phyloP scores from a whole-genome alignment of 2,113 vertebrate species.

The Odobenus rosmarus region DNA sequence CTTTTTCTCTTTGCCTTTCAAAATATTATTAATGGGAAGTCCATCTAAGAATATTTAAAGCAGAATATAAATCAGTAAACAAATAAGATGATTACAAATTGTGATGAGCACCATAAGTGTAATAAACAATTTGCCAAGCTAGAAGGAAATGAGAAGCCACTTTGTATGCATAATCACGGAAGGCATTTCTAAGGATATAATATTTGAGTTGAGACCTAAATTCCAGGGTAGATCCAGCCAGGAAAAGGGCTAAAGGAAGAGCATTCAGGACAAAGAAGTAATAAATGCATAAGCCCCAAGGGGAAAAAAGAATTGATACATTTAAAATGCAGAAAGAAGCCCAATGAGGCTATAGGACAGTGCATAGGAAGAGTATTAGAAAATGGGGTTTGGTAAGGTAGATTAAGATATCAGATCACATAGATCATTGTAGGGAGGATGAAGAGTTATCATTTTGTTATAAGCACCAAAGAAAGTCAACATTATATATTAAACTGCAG shows the following conservation, averaged over 20 bases:
- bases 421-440: background rate
- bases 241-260: background rate
- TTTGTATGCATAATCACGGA: background rate
- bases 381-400: background rate
- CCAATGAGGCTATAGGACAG: background rate
- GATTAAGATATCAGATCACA: background rate
- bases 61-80: background rate
- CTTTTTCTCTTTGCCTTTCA: background rate
- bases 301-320: background rate
- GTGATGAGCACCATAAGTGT: background rate
- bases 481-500: background rate
- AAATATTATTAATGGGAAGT: constrained; percentile 26
- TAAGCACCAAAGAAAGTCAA: background rate
- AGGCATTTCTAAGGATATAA: background rate
- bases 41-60: background rate
- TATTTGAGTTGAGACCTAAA: background rate
- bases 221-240: background rate
- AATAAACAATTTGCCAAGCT: background rate
- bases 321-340: background rate
- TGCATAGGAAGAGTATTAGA: background rate
- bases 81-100: background rate
- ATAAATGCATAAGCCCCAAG: background rate
- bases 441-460: background rate
- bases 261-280: background rate
- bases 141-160: background rate